Evolutionary conservation across 1,140 invertebrate species (phyloP), one percentile per base, ranked within the genome.

Genomic region (Brachionus calyciflorus): DNA sequence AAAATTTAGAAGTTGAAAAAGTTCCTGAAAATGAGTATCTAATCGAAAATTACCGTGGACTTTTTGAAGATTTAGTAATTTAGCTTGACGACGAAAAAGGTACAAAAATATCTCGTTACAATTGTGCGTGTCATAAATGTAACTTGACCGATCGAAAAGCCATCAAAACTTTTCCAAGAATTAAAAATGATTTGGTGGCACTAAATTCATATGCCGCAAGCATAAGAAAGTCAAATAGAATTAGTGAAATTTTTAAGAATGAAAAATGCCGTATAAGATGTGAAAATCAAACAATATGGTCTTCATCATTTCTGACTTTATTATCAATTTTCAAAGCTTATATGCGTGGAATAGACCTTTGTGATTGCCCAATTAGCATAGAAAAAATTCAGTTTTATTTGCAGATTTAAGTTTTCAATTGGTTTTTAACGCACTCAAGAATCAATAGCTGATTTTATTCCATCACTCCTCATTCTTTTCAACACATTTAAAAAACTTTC

Each of bases 281-380:
- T 26, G 51, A 55, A 55, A 55, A 55, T 26, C 19, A 19, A 55
- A 55, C 51, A 21, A 55, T 19, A 55, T 55, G 51, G 51, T 55
- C 51, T 26, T 55, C 51, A 55, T 55, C 51, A 12, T 55, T 55
- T 55, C 26, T 55, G 51, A 55, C 51, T 26, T 28, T 55, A 28
- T 55, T 55, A 26, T n/a, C n/a, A n/a, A n/a, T n/a, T n/a, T n/a
- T n/a, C n/a, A n/a, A n/a, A n/a, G n/a, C n/a, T n/a, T n/a, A n/a
- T n/a, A n/a, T n/a, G n/a, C n/a, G n/a, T n/a, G n/a, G n/a, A n/a
- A n/a, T n/a, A n/a, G n/a, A n/a, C n/a, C n/a, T n/a, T n/a, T n/a
- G n/a, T n/a, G n/a, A n/a, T n/a, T n/a, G n/a, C n/a, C n/a, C n/a
- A n/a, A n/a, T n/a, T n/a, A n/a, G n/a, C n/a, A n/a, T n/a, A n/a